These are phyloP conservation scores for Solen grandis DNA, from an alignment of 1,140 invertebrate genomes.

Conservation along the genomic window DNA sequence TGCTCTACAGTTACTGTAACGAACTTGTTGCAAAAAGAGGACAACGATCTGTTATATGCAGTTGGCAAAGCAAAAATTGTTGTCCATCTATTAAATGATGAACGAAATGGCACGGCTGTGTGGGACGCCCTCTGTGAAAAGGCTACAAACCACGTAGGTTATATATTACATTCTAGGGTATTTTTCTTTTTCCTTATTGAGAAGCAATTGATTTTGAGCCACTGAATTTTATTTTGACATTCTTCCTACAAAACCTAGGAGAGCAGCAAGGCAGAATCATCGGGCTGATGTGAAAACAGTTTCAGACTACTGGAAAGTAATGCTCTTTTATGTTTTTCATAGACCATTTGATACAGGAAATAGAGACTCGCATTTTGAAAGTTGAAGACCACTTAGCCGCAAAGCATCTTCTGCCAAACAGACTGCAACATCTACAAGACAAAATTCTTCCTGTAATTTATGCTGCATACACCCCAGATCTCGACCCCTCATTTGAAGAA, in stretches of 20 bases:
- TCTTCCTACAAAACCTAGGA: too few relatives aligned
- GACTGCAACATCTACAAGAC: slow-evolving; percentile 1
- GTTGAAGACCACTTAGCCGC: slow-evolving; percentile 14
- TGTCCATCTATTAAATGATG: background rate
- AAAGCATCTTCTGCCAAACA: slow-evolving; percentile 10
- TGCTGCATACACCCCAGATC: slow-evolving; percentile 26
- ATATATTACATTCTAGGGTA: too few relatives aligned
- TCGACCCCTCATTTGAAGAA: slow-evolving; percentile 8
- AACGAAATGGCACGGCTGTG: slow-evolving; percentile 4
- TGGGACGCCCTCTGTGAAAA: slow-evolving; percentile 23
- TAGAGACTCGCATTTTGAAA: background rate
- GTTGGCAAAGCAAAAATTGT: slow-evolving; percentile 1
- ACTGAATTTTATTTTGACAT: slow-evolving; percentile 24
- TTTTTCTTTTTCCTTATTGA: too few relatives aligned
- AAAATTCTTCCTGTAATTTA: too few relatives aligned
- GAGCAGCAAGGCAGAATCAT: slow-evolving; percentile 13
- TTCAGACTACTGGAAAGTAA: slow-evolving; percentile 21
- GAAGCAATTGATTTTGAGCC: too few relatives aligned
- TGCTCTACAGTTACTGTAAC: slow-evolving; percentile 10
- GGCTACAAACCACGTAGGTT: slow-evolving; percentile 2
- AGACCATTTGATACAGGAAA: slow-evolving; percentile 26
- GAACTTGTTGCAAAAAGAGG: slow-evolving; percentile 16
- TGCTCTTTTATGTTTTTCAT: slow-evolving; percentile 15
- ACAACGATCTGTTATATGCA: slow-evolving; percentile 20
- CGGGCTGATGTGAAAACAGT: slow-evolving; percentile 19